Base-by-base conservation (phyloP, 2,888 invertebrate species). In the Coleophora deauratella region DNA sequence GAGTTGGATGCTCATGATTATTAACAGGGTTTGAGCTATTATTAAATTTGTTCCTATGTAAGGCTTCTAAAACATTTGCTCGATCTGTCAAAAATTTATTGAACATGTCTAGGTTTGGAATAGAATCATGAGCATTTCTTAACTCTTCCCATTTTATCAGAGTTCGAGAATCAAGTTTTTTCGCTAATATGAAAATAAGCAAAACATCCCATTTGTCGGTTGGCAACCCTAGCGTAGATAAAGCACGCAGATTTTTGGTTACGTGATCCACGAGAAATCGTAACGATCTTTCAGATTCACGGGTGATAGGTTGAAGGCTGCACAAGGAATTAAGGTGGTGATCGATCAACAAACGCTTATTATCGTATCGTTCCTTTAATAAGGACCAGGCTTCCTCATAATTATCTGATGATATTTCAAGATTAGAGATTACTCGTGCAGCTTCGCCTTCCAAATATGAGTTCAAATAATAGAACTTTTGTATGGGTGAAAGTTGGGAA, bases 51-150 rank as follows among this genome's bases (percentile, higher is more conserved):
- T 41, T 52, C 0, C 52, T 49, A 41, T 41, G 34, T 32, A 51
- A 4, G 0, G 55, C 44, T 27, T 60, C 55, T 0, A 59, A 36
- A 0, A 56, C 50, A 36, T 56, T 42, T 0, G 57, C 57, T 0
- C 57, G 51, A 15, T 57, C 48, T 8, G 27, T 53, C 3, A 57
- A 10, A 33, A 57, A 56, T 28, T 50, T 50, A 38, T 42, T 36
- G 15, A 57, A 55, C 9, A 54, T 44, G 0, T 54, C 43, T 37
- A 57, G 47, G 0, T 34, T 52, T 4, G 56, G 55, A 1, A 36
- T 21, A 12, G 50, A 54, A 4, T 37, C 39, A 1, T 40, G 30
- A 31, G 3, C 42, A 4, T 49, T 52, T 2, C 52, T 43, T 11
- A 44, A 14, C 15, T 58, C 59, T 11, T 59, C 43, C 43, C 43